Evolutionary conservation across 2,113 vertebrate genomes (phyloP), one percentile per base, ranked within the genome.

Genomic region (Fregata magnificens): DNA sequence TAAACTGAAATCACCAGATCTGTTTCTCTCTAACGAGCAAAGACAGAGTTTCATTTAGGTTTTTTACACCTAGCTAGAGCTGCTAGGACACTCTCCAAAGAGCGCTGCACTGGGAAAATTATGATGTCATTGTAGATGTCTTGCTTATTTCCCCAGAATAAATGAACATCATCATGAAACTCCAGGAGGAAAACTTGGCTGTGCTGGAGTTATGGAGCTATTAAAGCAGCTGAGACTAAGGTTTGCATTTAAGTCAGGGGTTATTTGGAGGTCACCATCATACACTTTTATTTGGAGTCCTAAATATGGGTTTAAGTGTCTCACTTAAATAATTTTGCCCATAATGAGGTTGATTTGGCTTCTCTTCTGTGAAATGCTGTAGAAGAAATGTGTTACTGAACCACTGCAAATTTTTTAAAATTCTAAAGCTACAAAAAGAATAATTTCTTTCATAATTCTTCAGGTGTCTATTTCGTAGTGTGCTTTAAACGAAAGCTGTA

Each of bases 91-190:
- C 13, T 81, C 59, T 88, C 86, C 82, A 92, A 95, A 93, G 80
- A 78, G 38, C 1, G 1, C 52, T 79, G 86, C 47, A 29, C 53
- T 87, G 88, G 84, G 88, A 93, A 95, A 95, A 97, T 87, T 40
- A 91, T 89, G 86, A 95, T 87, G 88, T 96, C 90, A 95, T 72
- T 84, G 76, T 91, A 32, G 71, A 89, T 92, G 81, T 62, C 86
- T 95, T 94, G 38, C 77, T 95, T 91, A 50, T 95, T 96, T 95
- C 86, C 36, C 66, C 65, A 69, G 73, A 89, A 96, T 73, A 96
- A 97, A 97, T 94, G 86, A 95, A 95, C 83, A 87, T 89, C 88
- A 93, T 85, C 93, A 95, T 8, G 32, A 91, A 96, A 93, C 80
- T 97, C 86, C 94, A 93, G 88, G 86, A 95, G 86, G 86, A 95